Base-by-base conservation (phyloP, 1,140 invertebrate species). In the Cyphomyrmex costatus region DNA sequence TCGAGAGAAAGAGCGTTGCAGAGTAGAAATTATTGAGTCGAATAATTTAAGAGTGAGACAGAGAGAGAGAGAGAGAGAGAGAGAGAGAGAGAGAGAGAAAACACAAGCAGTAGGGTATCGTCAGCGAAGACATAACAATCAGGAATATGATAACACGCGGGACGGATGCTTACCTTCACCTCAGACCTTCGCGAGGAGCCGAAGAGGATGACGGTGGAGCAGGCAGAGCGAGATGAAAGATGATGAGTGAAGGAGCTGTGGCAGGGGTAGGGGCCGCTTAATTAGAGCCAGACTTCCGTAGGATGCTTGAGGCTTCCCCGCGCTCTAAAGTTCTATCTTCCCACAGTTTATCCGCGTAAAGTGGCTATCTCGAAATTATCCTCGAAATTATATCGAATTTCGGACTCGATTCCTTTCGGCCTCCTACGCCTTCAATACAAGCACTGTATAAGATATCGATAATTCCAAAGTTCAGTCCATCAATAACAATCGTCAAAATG, bases 211-310 rank as follows among this genome's bases (percentile, higher is more conserved):
- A 92, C 84, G 88, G 86, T 70, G 78, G 71, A 84, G 86, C 87
- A 92, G 56, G 89, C 51, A 73, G 87, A 92, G 92, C 84, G 89
- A 92, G 94, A 93, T 94, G 93, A 94, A 94, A 94, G 93, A 95
- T 95, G 94, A 95, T 92, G 94, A 94, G 93, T 94, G 93, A 95
- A 94, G 93, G 93, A 94, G 91, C 88, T 89, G 86, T 87, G 87
- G 88, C 77, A 90, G 91, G 90, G 91, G 91, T 88, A 91, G 85
- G 92, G 91, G 93, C 87, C 90, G 94, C 94, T 95, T 95, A 95
- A 95, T 95, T 95, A 95, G 94, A 95, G 92, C 86, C 93, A 95
- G 95, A 95, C 94, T 94, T 95, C 93, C 94, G 92, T 93, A 94
- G 93, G 93, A 95, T 94, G 93, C 94, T 95, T 92, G 93, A 94